phyloP scores from a whole-genome alignment of 2,888 invertebrate genomes.

The Phalangium opilio region DNA sequence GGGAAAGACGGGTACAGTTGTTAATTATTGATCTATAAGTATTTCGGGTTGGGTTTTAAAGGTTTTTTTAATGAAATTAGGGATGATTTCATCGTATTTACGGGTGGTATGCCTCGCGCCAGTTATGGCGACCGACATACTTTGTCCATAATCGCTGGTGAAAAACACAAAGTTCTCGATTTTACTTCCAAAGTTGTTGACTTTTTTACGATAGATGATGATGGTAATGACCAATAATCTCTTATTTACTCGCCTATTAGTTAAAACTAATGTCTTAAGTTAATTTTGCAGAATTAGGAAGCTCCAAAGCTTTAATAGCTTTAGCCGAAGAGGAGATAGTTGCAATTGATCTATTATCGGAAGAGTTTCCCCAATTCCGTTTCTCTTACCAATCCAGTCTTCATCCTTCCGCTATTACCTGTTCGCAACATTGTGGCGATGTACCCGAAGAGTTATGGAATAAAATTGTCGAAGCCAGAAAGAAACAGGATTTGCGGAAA shows the following conservation, averaged over 20 bases:
- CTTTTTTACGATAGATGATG: constrained; percentile 35
- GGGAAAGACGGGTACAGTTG: constrained; percentile 16
- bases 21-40: too few relatives aligned
- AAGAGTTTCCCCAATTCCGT: constrained; percentile 67
- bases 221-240: too few relatives aligned
- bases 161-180: constrained; percentile 76
- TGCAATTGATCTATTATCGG: constrained; percentile 68
- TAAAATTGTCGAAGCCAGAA: constrained; percentile 30
- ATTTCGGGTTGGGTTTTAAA: too few relatives aligned
- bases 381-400: constrained; percentile 77
- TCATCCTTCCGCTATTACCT: constrained; percentile 74
- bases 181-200: constrained; percentile 83
- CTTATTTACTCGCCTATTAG: background rate
- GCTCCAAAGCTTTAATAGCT: constrained; percentile 49
- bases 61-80: constrained; percentile 27
- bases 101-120: constrained; percentile 89
- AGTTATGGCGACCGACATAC: constrained; percentile 86
- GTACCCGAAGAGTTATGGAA: constrained; percentile 44
- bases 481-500: too few relatives aligned
- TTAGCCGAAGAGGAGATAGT: constrained; percentile 90
- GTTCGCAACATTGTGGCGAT: constrained; percentile 50
- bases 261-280: background rate
- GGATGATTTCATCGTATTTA: constrained; percentile 43
- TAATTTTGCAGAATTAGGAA: constrained; percentile 23
- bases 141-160: constrained; percentile 60